Base-by-base conservation (phyloP, 2,888 invertebrate species). In the Galerucella calmariensis region DNA sequence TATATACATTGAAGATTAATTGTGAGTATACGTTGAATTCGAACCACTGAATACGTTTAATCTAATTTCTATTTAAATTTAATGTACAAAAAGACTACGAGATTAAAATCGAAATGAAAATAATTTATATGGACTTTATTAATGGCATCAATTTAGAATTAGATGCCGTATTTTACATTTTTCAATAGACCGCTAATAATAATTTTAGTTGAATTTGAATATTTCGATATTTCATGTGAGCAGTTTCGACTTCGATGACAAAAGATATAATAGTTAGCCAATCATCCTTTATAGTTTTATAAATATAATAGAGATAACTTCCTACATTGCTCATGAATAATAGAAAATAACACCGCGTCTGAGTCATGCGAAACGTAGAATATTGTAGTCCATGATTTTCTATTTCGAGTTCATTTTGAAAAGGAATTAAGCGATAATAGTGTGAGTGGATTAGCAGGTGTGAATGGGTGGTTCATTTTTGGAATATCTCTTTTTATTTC, bases 401-500 rank as follows among this genome's bases (percentile, higher is more conserved):
- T 67, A 67, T 56, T 53, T 11, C 10, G 58, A 35, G 16, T 53
- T 67, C 56, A 20, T 68, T 59, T 69, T 61, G 69, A 12, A 61
- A n/a, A n/a, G 69, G 61, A 48, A 61, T 61, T 61, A 58, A 69
- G 48, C 69, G 69, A 27, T 69, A 61, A 69, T 69, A 24, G 35
- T 61, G 53, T 58, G 58, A 61, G 61, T 69, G 69, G 69, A 68
- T 79, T 44, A 81, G 78, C 82, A 80, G 80, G 80, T 81, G 79
- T 75, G 77, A 80, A 79, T 79, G 80, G 72, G 77, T 77, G 77
- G 78, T 75, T 9, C 53, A 8, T n/a, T 56, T 56, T 56, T 16
- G 72, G 69, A 61, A 69, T 67, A 67, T 75, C 69, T 62, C 69
- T 72, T 53, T 53, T 53, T 53, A n/a, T 56, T 16, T 16, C 9